Conservation (phyloP, 2,888 invertebrate genomes). For the Xestia ashworthii region DNA sequence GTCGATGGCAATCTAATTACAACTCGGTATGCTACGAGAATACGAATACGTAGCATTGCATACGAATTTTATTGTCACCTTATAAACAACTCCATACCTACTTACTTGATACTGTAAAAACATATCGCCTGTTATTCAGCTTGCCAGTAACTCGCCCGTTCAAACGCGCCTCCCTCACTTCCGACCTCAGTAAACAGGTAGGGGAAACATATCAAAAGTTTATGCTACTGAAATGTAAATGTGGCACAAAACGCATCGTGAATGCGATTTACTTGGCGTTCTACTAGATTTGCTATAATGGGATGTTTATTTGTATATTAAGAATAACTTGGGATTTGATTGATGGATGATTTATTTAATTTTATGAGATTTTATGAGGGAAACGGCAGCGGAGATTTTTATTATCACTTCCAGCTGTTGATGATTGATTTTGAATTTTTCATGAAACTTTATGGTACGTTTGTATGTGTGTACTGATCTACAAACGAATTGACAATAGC, state of each 20-base stretch:
- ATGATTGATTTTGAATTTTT: constrained; percentile 11
- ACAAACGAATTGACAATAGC: background rate
- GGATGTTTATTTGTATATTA: constrained; percentile 24
- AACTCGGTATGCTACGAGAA: background rate
- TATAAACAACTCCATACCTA: background rate
- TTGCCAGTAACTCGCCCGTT: constrained; percentile 47
- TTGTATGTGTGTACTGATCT: background rate
- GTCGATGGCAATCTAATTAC: background rate
- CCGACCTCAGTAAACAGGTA: constrained; percentile 85
- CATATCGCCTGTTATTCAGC: too few relatives aligned
- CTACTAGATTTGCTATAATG: constrained; percentile 22
- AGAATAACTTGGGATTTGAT: constrained; percentile 27
- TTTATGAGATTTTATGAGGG: background rate
- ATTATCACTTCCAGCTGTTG: constrained; percentile 33
- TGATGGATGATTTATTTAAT: constrained; percentile 38
- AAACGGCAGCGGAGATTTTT: constrained; percentile 19
- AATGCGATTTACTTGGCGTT: constrained; percentile 50
- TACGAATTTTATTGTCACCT: background rate
- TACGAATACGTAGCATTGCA: background rate
- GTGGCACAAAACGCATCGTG: constrained; percentile 71
- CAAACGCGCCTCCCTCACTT: constrained; percentile 78
- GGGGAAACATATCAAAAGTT: constrained; percentile 85
- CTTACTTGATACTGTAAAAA: background rate
- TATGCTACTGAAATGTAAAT: constrained; percentile 83
- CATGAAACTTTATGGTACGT: background rate